Base-by-base conservation (phyloP, 2,113 vertebrate species). In the Ictalurus punctatus region DNA sequence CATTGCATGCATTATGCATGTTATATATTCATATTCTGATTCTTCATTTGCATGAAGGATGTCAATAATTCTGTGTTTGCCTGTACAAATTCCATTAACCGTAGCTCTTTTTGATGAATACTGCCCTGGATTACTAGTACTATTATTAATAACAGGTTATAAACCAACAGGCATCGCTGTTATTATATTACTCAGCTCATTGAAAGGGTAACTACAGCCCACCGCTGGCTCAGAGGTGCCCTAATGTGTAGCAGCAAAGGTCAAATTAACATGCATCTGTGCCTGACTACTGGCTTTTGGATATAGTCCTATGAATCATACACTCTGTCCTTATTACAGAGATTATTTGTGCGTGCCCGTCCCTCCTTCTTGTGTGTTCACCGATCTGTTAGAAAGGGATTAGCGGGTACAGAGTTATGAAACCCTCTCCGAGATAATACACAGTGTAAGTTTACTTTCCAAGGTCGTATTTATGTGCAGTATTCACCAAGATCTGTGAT, bases 191-290 rank as follows among this genome's bases (percentile, higher is more conserved):
- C 76, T 21, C 44, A 90, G 81, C 87, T 89, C 65, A 90, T 82
- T 87, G 48, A 93, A 92, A 93, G 92, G 81, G 91, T 92, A 92
- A 85, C 79, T 87, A 30, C 79, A 84, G 83, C 71, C 83, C 86
- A 84, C 85, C 83, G 80, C 27, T 88, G 92, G 86, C 81, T 90
- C 52, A 83, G 44, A 89, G 89, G 86, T 86, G 81, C 90, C 85
- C 90, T 91, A 86, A 86, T 88, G 59, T 69, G 48, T 59, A 89
- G 90, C 85, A 78, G n/a, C 88, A 92, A 93, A 94, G 90, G 91
- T 94, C 92, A 91, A 86, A 92, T 94, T 94, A 92, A 65, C 86
- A 93, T 91, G 89, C 76, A 76, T 91, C 85, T 90, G 81, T 78
- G 65, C 61, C 83, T 87, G 78, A 79, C 79, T 80, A 52, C 71